Evolutionary conservation across 2,113 vertebrate species (phyloP).

Genomic region (Ageneiosus marmoratus): DNA sequence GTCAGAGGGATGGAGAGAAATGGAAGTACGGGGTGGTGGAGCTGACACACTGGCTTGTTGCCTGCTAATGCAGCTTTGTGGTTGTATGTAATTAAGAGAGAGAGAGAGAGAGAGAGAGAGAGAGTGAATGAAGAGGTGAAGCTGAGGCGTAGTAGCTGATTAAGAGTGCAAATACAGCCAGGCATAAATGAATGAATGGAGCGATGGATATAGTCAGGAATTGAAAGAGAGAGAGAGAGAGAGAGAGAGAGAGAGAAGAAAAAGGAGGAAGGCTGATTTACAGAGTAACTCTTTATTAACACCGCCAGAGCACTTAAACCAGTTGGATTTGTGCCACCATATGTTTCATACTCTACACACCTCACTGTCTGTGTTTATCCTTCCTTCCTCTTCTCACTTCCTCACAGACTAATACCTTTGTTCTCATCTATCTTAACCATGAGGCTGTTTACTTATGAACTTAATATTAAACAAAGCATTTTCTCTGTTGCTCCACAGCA

Average conservation of each 20-base stretch:
- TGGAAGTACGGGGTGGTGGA: constrained; percentile 9
- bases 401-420: background rate
- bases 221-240: constrained; percentile 9
- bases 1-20: constrained; percentile 34
- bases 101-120: constrained; percentile 44
- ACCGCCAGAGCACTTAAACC: constrained; percentile 37
- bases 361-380: constrained; percentile 37
- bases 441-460: constrained; percentile 43
- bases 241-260: constrained; percentile 3
- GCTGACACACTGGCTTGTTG: constrained; percentile 27
- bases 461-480: constrained; percentile 34
- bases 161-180: background rate
- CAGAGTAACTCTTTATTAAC: constrained; percentile 35
- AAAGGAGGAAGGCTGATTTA: constrained; percentile 39
- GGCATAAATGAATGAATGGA: constrained; percentile 27
- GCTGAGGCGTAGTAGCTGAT: constrained; percentile 20
- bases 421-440: background rate
- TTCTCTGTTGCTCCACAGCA: constrained; percentile 3
- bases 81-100: constrained; percentile 51
- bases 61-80: constrained; percentile 49
- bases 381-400: constrained; percentile 3
- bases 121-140: constrained; percentile 36
- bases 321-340: constrained; percentile 32
- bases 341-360: constrained; percentile 36
- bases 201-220: background rate